Conservation (phyloP, 1,140 invertebrate genomes). For the Habropoda laboriosa region DNA sequence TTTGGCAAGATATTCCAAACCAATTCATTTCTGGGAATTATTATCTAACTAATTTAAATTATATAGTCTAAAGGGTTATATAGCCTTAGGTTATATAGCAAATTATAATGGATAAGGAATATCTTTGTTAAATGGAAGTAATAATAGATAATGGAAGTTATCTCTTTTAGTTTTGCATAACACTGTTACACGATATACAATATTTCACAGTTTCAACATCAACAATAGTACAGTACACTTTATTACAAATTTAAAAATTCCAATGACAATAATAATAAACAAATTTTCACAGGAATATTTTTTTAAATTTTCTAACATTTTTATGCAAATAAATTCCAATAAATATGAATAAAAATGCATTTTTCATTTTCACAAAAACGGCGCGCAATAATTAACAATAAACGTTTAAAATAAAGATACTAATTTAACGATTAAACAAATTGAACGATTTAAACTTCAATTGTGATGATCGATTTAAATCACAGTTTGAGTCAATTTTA, state of each 20-base stretch:
- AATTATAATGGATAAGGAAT: background rate
- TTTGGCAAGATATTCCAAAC: background rate
- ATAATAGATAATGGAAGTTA: background rate
- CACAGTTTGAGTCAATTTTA: background rate
- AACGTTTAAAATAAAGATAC: no score
- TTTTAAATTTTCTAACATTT: background rate
- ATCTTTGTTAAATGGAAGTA: background rate
- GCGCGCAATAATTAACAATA: no score
- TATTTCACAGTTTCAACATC: background rate
- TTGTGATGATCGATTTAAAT: background rate
- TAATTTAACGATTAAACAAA: no score
- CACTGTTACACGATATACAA: background rate
- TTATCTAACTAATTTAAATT: constrained; percentile 2
- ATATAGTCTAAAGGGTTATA: no score
- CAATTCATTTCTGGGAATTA: background rate
- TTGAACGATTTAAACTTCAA: background rate
- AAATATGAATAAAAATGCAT: no score
- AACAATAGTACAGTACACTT: background rate
- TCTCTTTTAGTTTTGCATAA: background rate
- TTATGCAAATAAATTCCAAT: no score
- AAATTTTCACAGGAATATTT: background rate
- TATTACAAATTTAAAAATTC: background rate
- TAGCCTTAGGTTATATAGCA: no score
- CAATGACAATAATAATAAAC: background rate
- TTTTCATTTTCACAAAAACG: no score